A percentile compares a stretch with the other conserved stretches of the same genome.
Evolutionary conservation across 2,797 vertebrate species (phyloP).

Genomic region (Galago senegalensis): DNA sequence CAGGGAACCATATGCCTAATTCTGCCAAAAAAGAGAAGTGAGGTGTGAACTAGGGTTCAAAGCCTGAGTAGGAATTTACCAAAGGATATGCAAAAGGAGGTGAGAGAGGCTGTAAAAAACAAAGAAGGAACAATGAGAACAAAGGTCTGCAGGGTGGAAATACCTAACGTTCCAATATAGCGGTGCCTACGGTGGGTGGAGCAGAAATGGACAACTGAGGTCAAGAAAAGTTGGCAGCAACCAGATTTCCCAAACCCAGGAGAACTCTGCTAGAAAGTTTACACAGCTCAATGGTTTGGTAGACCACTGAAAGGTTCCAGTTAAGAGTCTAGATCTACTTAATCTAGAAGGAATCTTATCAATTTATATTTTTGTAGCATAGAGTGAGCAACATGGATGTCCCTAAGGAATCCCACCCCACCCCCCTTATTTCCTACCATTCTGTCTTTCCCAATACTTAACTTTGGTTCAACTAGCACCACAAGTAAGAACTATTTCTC

Average conservation of each 20-base stretch:
- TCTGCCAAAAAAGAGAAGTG: background rate
- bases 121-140: background rate
- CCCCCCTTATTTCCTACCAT: background rate
- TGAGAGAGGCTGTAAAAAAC: background rate
- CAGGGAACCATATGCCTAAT: background rate
- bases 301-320: background rate
- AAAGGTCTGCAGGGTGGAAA: background rate
- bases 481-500: background rate
- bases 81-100: background rate
- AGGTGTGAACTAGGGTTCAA: background rate
- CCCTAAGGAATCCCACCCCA: background rate
- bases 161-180: background rate
- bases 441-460: background rate
- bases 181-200: fast-evolving
- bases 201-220: fast-evolving
- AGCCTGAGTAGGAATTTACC: conserved; percentile 10
- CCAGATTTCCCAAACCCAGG: background rate
- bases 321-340: background rate
- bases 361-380: background rate
- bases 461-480: background rate
- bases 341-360: conserved; percentile 7
- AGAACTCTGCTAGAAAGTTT: background rate
- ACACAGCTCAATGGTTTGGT: background rate
- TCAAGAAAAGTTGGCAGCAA: background rate
- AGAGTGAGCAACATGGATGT: too few relatives aligned